Base-by-base conservation (phyloP, 1,140 invertebrate species). In the Leptonema lineaticorne region DNA sequence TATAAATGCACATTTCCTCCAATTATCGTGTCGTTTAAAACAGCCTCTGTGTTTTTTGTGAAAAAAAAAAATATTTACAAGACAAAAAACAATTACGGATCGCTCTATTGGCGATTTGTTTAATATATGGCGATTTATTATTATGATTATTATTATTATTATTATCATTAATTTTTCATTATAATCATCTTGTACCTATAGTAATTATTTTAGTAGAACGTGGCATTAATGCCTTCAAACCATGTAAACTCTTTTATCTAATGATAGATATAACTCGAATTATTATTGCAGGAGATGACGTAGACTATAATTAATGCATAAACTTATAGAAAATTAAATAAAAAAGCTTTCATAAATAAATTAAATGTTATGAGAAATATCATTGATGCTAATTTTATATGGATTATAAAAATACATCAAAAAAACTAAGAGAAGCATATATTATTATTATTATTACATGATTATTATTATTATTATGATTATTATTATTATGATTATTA, bases 221-320 rank as follows among this genome's bases (percentile, higher is more conserved):
- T 57, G 48, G 64, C 46, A 56, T 41, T 28, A 69, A 63, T 63
- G 59, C 64, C 64, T 48, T 60, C 50, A 50, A 28, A 37, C 41
- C 63, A 56, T 70, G 65, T 70, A 63, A 71, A 69, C 64, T 70
- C 68, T 73, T 73, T 70, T 71, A 73, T 73, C 69, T 71, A 73
- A 70, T 65, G 63, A 58, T 73, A 73, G 72, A 71, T 60, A 67
- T 73, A 78, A 78, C 78, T 78, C 79, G 78, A 79, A 81, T 80
- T 80, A 80, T 76, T 79, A 77, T 76, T 72, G 70, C 73, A 70
- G 70, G 68, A 69, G 68, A 69, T 65, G 67, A 74, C 30, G 70
- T 72, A 74, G 69, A 66, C 67, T 72, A 72, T 69, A 71, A 72
- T 74, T 74, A 69, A 74, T 71, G 70, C 72, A 74, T 74, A 71